phyloP scores from a whole-genome alignment of 2,888 invertebrate genomes.

The Oscheius sp. region DNA sequence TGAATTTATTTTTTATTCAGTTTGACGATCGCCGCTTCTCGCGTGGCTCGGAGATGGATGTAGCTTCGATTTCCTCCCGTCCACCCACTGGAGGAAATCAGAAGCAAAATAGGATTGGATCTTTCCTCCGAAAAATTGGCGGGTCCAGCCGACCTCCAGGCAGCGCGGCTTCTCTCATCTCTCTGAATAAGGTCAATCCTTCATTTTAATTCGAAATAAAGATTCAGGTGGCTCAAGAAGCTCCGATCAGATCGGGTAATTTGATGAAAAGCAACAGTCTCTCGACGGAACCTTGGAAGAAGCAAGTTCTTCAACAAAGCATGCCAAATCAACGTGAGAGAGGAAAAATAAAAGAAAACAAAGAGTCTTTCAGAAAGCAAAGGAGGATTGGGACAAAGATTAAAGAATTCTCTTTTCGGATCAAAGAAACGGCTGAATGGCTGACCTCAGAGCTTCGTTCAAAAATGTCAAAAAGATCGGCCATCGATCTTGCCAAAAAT shows the following conservation, averaged over 20 bases:
- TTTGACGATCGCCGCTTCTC: conserved; percentile 59
- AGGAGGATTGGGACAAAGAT: conserved; percentile 62
- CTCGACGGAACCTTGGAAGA: conserved; percentile 67
- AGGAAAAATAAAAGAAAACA: background rate
- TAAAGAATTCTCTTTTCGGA: conserved; percentile 68
- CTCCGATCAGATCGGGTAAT: conserved; percentile 41
- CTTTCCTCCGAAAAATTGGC: conserved; percentile 64
- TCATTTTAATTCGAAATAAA: background rate
- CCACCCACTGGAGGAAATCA: conserved; percentile 43
- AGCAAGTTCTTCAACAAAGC: conserved; percentile 46
- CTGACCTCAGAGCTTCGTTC: conserved; percentile 24
- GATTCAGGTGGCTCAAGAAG: conserved; percentile 48
- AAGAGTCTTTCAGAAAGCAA: conserved; percentile 31
- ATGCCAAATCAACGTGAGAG: conserved; percentile 36
- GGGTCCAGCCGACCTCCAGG: conserved; percentile 53
- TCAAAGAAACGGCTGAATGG: conserved; percentile 61
- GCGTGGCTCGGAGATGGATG: conserved; percentile 57
- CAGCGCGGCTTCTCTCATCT: conserved; percentile 62
- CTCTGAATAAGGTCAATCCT: conserved; percentile 61
- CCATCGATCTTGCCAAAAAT: conserved; percentile 16
- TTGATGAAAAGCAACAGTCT: conserved; percentile 67
- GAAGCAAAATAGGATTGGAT: conserved; percentile 60
- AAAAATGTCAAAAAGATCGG: conserved; percentile 14
- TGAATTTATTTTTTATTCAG: conserved; percentile 30
- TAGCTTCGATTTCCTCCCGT: conserved; percentile 57